These are phyloP conservation scores for Brachionus angularis DNA, from an alignment of 1,140 invertebrate species.

Conservation along the genomic window DNA sequence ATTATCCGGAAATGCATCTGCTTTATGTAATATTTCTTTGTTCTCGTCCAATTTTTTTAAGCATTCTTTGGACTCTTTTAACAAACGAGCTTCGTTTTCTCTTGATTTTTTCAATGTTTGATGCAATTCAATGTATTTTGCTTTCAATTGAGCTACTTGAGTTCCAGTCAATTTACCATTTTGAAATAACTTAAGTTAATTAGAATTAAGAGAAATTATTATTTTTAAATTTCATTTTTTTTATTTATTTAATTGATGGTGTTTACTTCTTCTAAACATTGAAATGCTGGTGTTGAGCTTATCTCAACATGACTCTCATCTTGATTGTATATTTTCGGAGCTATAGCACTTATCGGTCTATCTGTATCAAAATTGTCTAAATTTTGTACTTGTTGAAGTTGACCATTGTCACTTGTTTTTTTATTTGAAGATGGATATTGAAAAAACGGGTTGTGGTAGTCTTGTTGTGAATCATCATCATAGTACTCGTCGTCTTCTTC, in stretches of 20 bases:
- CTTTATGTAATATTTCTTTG: constrained; percentile 51
- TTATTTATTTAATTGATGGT: neutral
- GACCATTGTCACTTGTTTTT: too few relatives aligned
- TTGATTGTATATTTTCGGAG: constrained; percentile 15
- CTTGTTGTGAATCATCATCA: too few relatives aligned
- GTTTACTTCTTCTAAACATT: constrained; percentile 40
- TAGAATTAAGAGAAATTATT: neutral
- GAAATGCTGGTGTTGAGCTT: constrained; percentile 44
- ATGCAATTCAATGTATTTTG: constrained; percentile 57
- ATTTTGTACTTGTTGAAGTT: too few relatives aligned
- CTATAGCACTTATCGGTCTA: neutral
- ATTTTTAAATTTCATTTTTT: neutral
- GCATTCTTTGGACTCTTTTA: constrained; percentile 52
- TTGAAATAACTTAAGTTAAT: constrained; percentile 52
- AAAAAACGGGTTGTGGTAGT: too few relatives aligned
- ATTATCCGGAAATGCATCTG: constrained; percentile 56
- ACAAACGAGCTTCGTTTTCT: constrained; percentile 50
- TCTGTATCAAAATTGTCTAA: neutral
- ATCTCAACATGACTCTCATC: constrained; percentile 39
- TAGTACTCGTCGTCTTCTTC: too few relatives aligned
- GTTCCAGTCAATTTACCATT: constrained; percentile 57
- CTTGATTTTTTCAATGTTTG: constrained; percentile 55
- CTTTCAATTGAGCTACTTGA: constrained; percentile 54
- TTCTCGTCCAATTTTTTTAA: constrained; percentile 51
- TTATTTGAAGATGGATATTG: too few relatives aligned